Evolutionary conservation across 2,888 invertebrate species (phyloP).

Genomic region (Drosophila emarginata): DNA sequence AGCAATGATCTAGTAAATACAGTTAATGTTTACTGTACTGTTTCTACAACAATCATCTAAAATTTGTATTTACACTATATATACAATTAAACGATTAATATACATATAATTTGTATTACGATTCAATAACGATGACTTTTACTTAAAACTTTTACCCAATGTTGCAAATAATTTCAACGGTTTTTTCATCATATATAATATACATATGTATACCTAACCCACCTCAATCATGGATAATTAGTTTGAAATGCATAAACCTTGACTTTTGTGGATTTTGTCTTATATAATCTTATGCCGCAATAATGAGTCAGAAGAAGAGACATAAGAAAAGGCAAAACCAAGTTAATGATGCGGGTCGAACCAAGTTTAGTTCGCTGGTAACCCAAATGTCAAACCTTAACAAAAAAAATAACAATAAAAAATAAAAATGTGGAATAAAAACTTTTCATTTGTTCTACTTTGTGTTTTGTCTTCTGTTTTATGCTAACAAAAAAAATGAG

Average conservation of each 20-base stretch:
- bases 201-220: background rate
- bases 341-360: conserved; percentile 74
- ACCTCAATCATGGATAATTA: background rate
- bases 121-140: background rate
- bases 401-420: conserved; percentile 15
- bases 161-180: background rate
- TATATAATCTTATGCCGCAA: conserved; percentile 25
- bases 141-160: background rate
- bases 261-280: conserved; percentile 20
- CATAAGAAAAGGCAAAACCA: conserved; percentile 40
- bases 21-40: too few relatives aligned
- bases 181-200: background rate
- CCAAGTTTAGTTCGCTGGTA: conserved; percentile 43
- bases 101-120: background rate
- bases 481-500: conserved; percentile 28
- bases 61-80: too few relatives aligned
- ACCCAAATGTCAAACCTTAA: conserved; percentile 69
- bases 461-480: conserved; percentile 35
- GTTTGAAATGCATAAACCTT: conserved; percentile 43
- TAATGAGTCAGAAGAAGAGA: conserved; percentile 24
- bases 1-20: too few relatives aligned
- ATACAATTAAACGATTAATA: too few relatives aligned
- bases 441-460: conserved; percentile 41
- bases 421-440: conserved; percentile 20
- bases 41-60: too few relatives aligned